Percentiles rank a stretch among this genome's conserved stretches.
Conservation (phyloP, 2,113 vertebrate genomes). For the Etheostoma spectabile region DNA sequence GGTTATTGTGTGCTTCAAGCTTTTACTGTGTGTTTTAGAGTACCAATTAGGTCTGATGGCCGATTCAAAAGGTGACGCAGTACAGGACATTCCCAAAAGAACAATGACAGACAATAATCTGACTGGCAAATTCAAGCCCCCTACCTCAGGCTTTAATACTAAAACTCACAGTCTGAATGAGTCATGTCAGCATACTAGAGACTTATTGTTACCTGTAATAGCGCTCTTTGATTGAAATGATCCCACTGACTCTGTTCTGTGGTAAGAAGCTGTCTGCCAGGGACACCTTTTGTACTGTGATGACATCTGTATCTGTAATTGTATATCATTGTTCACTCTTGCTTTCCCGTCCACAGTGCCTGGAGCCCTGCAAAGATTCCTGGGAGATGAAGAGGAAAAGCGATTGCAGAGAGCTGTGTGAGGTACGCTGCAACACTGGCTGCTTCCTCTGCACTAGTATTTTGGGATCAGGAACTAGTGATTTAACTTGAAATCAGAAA, state of each 20-base stretch:
- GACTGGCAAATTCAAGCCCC: neutral
- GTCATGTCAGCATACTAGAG: neutral
- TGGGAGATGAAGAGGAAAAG: slow-evolving; percentile 86
- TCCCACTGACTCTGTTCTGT: neutral
- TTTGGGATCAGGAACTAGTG: neutral
- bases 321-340: neutral
- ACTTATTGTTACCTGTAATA: neutral
- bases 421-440: slow-evolving; percentile 43
- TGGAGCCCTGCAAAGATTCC: slow-evolving; percentile 93
- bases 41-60: neutral
- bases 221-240: neutral
- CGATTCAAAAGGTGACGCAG: neutral
- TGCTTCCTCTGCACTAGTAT: neutral
- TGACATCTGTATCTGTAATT: neutral
- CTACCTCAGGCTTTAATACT: neutral
- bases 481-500: slow-evolving; percentile 5
- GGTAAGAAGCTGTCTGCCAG: neutral
- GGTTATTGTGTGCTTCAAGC: neutral
- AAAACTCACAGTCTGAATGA: neutral
- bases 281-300: neutral
- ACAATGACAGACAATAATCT: neutral
- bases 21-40: neutral
- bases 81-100: neutral
- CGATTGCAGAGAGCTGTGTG: slow-evolving; percentile 86
- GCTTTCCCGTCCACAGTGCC: slow-evolving; percentile 83